These are phyloP conservation scores for Noctuana brunneofusca DNA, from an alignment of 2,888 invertebrate genomes.

Conservation along the genomic window DNA sequence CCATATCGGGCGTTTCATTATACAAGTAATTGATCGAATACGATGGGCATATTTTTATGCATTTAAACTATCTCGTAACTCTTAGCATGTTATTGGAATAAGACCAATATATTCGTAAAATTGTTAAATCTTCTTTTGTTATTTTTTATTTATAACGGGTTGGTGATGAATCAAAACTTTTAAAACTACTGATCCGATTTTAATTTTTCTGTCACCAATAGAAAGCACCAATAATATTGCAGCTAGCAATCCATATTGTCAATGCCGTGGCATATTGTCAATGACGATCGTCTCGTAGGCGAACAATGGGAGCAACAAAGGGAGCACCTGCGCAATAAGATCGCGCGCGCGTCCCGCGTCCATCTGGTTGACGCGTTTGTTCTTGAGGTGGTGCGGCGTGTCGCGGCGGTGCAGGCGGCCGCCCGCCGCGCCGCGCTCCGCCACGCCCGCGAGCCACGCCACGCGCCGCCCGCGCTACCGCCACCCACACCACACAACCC, in stretches of 20 bases:
- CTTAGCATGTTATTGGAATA: background rate
- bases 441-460: slow-evolving; percentile 76
- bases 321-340: slow-evolving; percentile 76
- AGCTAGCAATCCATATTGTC: too few species aligned
- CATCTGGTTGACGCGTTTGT: slow-evolving; percentile 91
- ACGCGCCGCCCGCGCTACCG: slow-evolving; percentile 70
- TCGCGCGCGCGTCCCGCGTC: slow-evolving; percentile 71
- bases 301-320: background rate
- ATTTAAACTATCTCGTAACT: background rate
- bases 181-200: too few species aligned
- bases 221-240: too few species aligned
- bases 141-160: too few species aligned
- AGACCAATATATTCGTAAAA: too few species aligned
- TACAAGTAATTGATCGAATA: background rate
- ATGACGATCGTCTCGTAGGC: background rate
- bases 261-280: background rate
- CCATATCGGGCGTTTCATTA: background rate
- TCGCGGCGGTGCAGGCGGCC: slow-evolving; percentile 93
- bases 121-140: too few species aligned
- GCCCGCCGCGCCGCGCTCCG: slow-evolving; percentile 70
- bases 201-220: too few species aligned
- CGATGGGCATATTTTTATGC: too few species aligned
- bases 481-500: slow-evolving; percentile 47
- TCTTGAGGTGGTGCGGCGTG: slow-evolving; percentile 99
- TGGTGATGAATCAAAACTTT: too few species aligned